Evolutionary conservation across 2,888 invertebrate genomes (phyloP), one percentile per base, ranked within the genome.

Genomic region (Xestoiulus laeticollis): DNA sequence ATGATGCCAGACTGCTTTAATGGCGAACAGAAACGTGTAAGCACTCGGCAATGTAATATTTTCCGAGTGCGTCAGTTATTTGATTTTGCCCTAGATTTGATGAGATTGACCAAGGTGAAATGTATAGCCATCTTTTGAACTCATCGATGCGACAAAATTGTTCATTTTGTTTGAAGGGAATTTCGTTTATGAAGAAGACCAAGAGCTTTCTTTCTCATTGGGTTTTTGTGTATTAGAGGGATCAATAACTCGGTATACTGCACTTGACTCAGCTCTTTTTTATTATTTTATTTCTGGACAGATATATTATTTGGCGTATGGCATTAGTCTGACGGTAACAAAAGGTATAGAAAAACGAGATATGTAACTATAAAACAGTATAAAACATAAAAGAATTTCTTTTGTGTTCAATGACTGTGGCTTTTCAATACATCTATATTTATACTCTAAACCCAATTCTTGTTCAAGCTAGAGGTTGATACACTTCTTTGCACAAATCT

Each of bases 141-240:
- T 84, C 84, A 84, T 38, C 38, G 32, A 84, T 84, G 84, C 84
- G 84, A 84, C 84, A 32, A 84, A 84, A 84, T 84, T 84, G 84
- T 84, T 84, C 84, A 84, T 84, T 84, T 84, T 84, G 84, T 84
- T 84, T 84, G 84, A 84, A 84, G 84, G 32, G 84, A 84, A 38
- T 84, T 84, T 84, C 84, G 19, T 33, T 84, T 84, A 33, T 59
- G 59, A 59, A 59, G 59, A 59, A 59, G 59, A 59, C 59, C 59
- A 22, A 59, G 59, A 59, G 16, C 59, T 22, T 19, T 32, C 83
- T 84, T 32, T 38, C 38, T 84, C 84, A 84, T 84, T 84, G 84
- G 32, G 84, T 22, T 84, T n/a, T 32, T 84, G 84, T 32, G 84
- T 10, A 22, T 59, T 32, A 10, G 84, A 19, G 38, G 32, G 38